Base-by-base conservation (phyloP, 92 coral and sea anemone species). In the Epizoanthus fatuus region DNA sequence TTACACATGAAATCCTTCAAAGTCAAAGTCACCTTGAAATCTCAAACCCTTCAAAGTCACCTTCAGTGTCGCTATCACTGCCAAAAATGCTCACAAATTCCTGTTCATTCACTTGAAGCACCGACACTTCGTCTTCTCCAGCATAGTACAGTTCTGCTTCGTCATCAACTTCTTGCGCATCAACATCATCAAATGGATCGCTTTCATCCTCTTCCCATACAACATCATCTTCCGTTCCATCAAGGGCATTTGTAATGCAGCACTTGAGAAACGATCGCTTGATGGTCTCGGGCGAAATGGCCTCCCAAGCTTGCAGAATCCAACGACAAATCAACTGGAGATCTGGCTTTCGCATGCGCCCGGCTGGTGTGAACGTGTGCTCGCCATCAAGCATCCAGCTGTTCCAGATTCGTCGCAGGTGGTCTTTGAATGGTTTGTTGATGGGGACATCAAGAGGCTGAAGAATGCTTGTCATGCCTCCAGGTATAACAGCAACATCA, bases 371-470 rank as follows among this genome's bases (percentile, higher is more conserved):
- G 58, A 64, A 80, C 44, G 85, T 64, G 62, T 64, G 44, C 29
- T 80, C 57, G 63, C 75, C 84, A 17, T 63, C 37, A 11, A 47
- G 74, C 85, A 66, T 65, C 65, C 85, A 80, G 22, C 49, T 51
- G 39, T 64, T 65, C 64, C 75, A 66, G 19, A 40, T 40, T 69
- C 51, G 75, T 69, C 75, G 42, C 51, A 35, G 51, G 51, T 70
- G 44, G 75, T 35, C 35, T 29, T 75, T 87, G 72, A 87, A 81
- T 4, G 91, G 87, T 38, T 81, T 87, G 83, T 81, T 87, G 70
- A 87, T 47, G 39, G 40, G 68, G 12, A 82, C 87, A 82, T 88
- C 91, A 14, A 81, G 72, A 7, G 91, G 91, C 60, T 81, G 87
- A 75, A 86, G 84, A 7, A 66, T 37, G 13, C 90, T 77, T 4